phyloP scores from a whole-genome alignment of 2,888 invertebrate species.

The Troides aeacus region DNA sequence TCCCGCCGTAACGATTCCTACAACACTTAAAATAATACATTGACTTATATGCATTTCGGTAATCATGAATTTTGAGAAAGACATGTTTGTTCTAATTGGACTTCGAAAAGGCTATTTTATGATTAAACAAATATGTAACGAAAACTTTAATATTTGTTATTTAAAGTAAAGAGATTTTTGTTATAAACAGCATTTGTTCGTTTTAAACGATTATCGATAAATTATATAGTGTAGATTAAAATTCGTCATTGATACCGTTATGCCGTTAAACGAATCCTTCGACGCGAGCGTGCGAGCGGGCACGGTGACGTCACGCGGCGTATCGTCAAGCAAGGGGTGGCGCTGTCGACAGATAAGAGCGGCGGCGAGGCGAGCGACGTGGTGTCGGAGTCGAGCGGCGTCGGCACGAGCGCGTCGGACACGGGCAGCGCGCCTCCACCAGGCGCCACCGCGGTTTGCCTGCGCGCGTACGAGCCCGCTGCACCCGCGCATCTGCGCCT shows the following conservation, averaged over 20 bases:
- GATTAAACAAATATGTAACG: too few relatives aligned
- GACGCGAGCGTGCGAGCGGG: background rate
- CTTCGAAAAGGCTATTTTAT: background rate
- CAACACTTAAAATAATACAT: background rate
- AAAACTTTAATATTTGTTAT: background rate
- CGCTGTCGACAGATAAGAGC: slow-evolving; percentile 88
- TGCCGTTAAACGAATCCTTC: background rate
- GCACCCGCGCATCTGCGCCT: slow-evolving; percentile 89
- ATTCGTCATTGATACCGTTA: background rate
- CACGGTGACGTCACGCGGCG: background rate
- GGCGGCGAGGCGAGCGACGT: slow-evolving; percentile 94
- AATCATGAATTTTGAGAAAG: background rate
- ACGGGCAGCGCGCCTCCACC: slow-evolving; percentile 89
- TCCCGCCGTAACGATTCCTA: background rate
- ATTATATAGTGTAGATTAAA: background rate
- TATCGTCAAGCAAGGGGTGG: slow-evolving; percentile 10
- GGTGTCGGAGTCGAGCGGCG: slow-evolving; percentile 95
- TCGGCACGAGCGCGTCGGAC: slow-evolving; percentile 93
- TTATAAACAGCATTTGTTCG: background rate
- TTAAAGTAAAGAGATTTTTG: background rate
- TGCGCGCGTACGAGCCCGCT: slow-evolving; percentile 86
- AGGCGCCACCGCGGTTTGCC: slow-evolving; percentile 89
- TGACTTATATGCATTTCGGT: background rate
- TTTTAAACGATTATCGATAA: background rate
- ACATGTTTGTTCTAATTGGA: background rate